phyloP scores from a whole-genome alignment of 1,140 invertebrate species.

The Zaprionus camerounensis region DNA sequence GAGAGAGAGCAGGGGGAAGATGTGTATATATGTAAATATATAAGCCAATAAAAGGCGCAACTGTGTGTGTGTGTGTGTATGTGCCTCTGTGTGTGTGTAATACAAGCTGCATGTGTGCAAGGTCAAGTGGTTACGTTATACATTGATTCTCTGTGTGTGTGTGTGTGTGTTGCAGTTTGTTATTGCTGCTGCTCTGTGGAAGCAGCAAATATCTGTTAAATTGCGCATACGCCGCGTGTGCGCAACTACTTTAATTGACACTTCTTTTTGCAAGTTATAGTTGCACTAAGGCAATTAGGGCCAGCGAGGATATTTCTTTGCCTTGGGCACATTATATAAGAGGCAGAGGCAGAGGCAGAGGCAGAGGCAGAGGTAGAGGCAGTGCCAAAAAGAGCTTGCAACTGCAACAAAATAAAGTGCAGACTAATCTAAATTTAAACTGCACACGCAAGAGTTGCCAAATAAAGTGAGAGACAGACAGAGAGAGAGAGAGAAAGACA shows the following conservation, averaged over 20 bases:
- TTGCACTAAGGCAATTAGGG: background rate
- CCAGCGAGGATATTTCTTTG: background rate
- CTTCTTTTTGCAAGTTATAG: background rate
- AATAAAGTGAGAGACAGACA: slow-evolving; percentile 1
- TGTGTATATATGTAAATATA: slow-evolving; percentile 27
- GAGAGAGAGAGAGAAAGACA: background rate
- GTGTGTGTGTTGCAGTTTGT: slow-evolving; percentile 21
- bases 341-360: slow-evolving; percentile 2
- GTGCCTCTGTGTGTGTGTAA: slow-evolving; percentile 19
- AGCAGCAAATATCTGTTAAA: slow-evolving; percentile 32
- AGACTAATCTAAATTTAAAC: slow-evolving; percentile 71
- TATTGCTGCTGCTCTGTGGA: background rate
- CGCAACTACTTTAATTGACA: slow-evolving; percentile 59
- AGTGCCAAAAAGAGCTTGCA: background rate
- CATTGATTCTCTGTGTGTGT: slow-evolving; percentile 6
- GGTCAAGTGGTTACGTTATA: slow-evolving; percentile 72
- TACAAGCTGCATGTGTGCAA: slow-evolving; percentile 62
- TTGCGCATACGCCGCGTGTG: slow-evolving; percentile 47
- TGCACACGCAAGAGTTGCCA: slow-evolving; percentile 24
- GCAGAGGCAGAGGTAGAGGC: slow-evolving; percentile 6
- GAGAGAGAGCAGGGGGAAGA: background rate
- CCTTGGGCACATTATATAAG: slow-evolving; percentile 18
- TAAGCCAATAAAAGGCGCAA: slow-evolving; percentile 45
- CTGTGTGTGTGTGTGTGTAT: slow-evolving; percentile 7
- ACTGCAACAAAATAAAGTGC: slow-evolving; percentile 29